Evolutionary conservation across 2,113 vertebrate genomes (phyloP).

Genomic region (Ammospiza nelsoni): DNA sequence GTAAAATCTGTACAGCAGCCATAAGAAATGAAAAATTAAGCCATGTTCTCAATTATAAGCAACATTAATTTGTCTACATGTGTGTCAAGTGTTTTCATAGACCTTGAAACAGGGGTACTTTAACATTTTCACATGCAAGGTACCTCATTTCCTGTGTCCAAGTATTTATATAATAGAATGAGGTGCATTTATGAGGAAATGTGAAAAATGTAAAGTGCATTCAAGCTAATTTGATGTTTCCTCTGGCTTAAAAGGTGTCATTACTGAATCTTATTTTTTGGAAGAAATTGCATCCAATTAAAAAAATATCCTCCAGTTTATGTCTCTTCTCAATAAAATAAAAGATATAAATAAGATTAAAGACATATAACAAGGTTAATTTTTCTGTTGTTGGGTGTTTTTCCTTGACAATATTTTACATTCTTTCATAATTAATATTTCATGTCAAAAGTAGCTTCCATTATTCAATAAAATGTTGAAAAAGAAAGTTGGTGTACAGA

Average conservation of each 20-base stretch:
- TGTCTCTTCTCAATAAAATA: not conserved
- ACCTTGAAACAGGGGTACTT: not conserved
- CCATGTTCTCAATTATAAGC: not conserved
- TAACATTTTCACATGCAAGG: not conserved
- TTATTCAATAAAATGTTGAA: not conserved
- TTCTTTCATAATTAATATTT: not conserved
- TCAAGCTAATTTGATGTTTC: not conserved
- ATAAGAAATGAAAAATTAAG: not conserved
- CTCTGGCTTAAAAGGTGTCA: not conserved
- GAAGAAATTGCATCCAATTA: not conserved
- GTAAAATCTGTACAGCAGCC: rapidly evolving
- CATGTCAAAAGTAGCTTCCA: not conserved
- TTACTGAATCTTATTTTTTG: not conserved
- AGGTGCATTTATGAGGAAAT: not conserved
- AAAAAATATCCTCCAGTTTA: not conserved
- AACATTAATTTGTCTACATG: not conserved
- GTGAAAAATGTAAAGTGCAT: not conserved
- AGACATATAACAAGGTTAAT: not conserved
- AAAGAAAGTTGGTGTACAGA: not conserved
- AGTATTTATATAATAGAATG: not conserved
- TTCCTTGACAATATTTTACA: not conserved
- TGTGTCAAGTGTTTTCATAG: not conserved
- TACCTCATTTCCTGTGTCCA: not conserved
- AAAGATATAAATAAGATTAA: not conserved
- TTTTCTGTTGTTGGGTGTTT: not conserved